These are phyloP conservation scores for Gerris buenoi DNA, from an alignment of 1,140 invertebrate genomes.

Conservation along the genomic window DNA sequence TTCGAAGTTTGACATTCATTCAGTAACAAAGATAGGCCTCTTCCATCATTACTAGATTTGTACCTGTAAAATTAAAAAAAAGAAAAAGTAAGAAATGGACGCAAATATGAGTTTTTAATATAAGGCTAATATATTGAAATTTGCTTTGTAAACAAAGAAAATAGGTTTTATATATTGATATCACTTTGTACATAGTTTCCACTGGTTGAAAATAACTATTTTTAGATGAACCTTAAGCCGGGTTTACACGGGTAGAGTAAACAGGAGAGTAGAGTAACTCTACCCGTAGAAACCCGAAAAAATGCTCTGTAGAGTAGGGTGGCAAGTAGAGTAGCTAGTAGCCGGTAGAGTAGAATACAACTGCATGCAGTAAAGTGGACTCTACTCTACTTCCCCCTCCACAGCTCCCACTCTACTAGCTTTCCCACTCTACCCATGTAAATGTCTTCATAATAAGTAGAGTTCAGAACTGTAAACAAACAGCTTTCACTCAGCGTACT, in stretches of 20 bases:
- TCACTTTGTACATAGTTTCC: neutral
- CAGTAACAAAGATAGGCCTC: neutral
- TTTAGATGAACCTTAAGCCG: neutral
- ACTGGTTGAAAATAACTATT: neutral
- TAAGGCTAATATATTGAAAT: neutral
- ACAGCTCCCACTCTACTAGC: too few relatives aligned
- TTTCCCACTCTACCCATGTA: too few relatives aligned
- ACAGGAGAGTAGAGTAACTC: too few relatives aligned
- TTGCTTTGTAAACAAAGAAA: neutral
- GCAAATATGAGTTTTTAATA: neutral
- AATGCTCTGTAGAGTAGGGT: too few relatives aligned
- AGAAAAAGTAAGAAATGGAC: neutral
- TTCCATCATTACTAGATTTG: constrained; percentile 3
- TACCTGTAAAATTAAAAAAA: constrained; percentile 9
- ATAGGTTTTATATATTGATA: neutral
- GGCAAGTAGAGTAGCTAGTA: too few relatives aligned
- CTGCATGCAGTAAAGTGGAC: too few relatives aligned
- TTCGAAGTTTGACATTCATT: neutral
- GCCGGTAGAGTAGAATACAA: too few relatives aligned
- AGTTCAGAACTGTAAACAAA: too few relatives aligned
- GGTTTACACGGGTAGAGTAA: neutral
- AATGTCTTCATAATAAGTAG: too few relatives aligned
- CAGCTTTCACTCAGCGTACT: too few relatives aligned
- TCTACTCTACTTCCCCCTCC: too few relatives aligned
- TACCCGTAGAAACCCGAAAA: too few relatives aligned